Conservation (phyloP, 2,888 invertebrate species). For the Limnephilus auricula region DNA sequence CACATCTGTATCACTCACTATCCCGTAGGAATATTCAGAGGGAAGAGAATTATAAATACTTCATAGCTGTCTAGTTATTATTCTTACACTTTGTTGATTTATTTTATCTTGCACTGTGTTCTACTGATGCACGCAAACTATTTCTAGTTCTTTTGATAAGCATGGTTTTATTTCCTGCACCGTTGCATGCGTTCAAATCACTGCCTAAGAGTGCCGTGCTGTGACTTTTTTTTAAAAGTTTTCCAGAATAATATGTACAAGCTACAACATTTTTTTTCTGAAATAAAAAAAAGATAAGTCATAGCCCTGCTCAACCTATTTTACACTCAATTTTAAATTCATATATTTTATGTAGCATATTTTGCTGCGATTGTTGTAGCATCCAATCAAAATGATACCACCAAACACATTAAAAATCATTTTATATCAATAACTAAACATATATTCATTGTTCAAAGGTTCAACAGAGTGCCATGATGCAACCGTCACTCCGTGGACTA, state of each 20-base stretch:
- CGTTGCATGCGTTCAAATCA: constrained; percentile 4
- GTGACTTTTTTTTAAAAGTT: neutral
- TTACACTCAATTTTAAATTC: neutral
- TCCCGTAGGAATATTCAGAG: constrained; percentile 14
- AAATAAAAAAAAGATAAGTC: neutral
- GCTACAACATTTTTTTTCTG: neutral
- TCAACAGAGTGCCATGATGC: constrained; percentile 84
- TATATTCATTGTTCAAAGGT: constrained; percentile 73
- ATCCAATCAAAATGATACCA: neutral
- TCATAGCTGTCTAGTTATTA: neutral
- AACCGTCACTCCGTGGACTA: constrained; percentile 82
- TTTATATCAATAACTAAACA: constrained; percentile 4
- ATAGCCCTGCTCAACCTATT: neutral
- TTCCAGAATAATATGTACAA: neutral
- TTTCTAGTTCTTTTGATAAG: neutral
- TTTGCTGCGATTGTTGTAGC: neutral
- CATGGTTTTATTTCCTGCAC: constrained; percentile 7
- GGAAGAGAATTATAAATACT: neutral
- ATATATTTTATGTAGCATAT: neutral
- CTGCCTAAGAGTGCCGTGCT: neutral
- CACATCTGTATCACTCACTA: neutral
- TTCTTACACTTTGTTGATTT: neutral
- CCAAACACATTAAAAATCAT: neutral
- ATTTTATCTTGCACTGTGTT: neutral
- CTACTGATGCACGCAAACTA: neutral